phyloP scores from a whole-genome alignment of 2,797 vertebrate species.

The Sebastiscus albofasciatus region DNA sequence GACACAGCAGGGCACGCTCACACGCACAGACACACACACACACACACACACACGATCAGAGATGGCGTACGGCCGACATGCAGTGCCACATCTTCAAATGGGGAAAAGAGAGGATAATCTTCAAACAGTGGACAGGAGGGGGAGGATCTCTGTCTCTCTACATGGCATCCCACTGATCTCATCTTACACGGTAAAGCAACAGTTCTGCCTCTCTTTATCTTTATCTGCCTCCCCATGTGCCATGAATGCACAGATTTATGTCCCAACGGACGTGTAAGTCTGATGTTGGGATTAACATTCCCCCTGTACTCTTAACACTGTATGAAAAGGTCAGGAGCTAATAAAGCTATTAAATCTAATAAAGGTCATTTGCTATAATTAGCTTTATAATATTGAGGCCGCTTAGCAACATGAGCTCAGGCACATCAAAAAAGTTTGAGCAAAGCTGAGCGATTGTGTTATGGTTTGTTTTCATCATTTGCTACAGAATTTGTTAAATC shows the following conservation, averaged over 20 bases:
- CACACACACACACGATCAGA: conserved; percentile 12
- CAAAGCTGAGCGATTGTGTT: no score
- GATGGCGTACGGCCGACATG: conserved; percentile 2
- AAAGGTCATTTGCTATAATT: background rate
- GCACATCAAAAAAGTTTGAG: background rate
- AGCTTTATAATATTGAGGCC: background rate
- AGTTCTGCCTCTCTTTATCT: conserved; percentile 4
- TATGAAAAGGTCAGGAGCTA: background rate
- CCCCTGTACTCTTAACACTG: background rate
- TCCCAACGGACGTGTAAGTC: background rate
- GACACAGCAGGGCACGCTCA: conserved; percentile 44
- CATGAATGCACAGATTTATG: background rate
- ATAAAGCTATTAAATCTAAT: background rate
- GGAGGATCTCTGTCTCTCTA: conserved; percentile 26
- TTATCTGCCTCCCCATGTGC: background rate
- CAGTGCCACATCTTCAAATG: conserved; percentile 33
- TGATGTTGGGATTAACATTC: background rate
- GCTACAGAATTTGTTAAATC: no score
- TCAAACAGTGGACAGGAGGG: conserved; percentile 29
- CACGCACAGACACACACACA: background rate
- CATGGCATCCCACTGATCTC: conserved; percentile 33
- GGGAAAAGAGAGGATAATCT: conserved; percentile 28
- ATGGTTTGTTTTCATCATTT: no score
- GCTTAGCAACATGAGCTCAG: background rate
- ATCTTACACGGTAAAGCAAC: conserved; percentile 31